A percentile compares a stretch with the other conserved stretches of the same genome.
Conservation (phyloP, 2,888 invertebrate species). For the Pyrgus malvae region DNA sequence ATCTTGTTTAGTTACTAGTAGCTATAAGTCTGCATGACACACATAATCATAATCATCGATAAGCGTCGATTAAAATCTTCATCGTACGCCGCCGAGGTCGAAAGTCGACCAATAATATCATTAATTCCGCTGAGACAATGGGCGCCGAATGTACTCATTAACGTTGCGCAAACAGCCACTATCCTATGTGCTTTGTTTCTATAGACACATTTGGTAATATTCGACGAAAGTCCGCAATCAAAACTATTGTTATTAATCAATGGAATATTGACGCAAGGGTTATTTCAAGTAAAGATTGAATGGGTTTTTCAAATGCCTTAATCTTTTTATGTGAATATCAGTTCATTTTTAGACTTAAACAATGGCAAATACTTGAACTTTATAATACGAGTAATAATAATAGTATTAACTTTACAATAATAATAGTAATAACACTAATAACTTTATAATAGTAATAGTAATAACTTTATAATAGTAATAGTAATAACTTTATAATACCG, state of each 20-base stretch:
- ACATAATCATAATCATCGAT: conserved; percentile 42
- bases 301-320: not conserved
- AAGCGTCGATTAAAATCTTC: conserved; percentile 51
- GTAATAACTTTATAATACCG: too few relatives aligned
- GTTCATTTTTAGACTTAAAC: too few relatives aligned
- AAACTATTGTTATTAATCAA: conserved; percentile 23
- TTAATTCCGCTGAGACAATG: conserved; percentile 64
- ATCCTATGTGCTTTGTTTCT: conserved; percentile 19
- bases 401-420: too few relatives aligned
- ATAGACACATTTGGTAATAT: conserved; percentile 18
- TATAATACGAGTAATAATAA: too few relatives aligned
- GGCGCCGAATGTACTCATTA: conserved; percentile 65
- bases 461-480: too few relatives aligned
- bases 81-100: conserved; percentile 41
- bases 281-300: conserved; percentile 10
- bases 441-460: too few relatives aligned
- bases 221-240: conserved; percentile 21
- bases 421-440: too few relatives aligned
- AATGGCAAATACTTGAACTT: too few relatives aligned
- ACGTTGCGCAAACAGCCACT: conserved; percentile 34
- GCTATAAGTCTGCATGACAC: conserved; percentile 18
- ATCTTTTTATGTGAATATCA: too few relatives aligned
- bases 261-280: conserved; percentile 16
- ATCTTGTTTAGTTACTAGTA: conserved; percentile 4
- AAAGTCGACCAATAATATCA: conserved; percentile 47